These are phyloP conservation scores for Fratercula arctica DNA, from an alignment of 2,797 vertebrate genomes.

Conservation along the genomic window DNA sequence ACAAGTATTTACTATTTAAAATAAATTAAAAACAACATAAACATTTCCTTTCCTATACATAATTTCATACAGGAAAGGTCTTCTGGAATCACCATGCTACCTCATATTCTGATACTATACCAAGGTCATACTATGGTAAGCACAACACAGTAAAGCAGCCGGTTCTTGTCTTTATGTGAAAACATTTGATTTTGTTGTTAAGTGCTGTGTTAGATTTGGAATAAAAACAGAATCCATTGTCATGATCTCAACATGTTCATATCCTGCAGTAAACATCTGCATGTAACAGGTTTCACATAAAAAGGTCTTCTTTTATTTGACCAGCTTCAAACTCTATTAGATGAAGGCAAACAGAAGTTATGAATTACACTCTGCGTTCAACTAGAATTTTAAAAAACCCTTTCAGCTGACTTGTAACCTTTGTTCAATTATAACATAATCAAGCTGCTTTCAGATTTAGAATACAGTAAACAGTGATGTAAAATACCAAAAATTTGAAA, in stretches of 20 bases:
- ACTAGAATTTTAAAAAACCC: not conserved
- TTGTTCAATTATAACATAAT: not conserved
- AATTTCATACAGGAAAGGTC: not conserved
- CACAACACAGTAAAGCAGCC: not conserved
- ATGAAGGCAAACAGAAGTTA: not conserved
- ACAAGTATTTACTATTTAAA: not conserved
- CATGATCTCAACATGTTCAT: not conserved
- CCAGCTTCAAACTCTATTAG: not conserved
- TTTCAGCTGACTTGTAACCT: not conserved
- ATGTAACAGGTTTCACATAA: not conserved
- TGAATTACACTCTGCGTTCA: not conserved
- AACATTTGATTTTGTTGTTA: not conserved
- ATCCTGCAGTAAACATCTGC: not conserved
- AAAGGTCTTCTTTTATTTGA: not conserved
- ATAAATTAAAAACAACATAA: not conserved
- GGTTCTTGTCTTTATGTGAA: not conserved
- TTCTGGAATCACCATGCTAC: not conserved
- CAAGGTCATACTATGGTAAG: not conserved
- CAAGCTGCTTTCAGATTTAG: not conserved
- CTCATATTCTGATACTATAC: not conserved
- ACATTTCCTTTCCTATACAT: not conserved
- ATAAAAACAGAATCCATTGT: not conserved
- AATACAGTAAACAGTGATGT: not conserved
- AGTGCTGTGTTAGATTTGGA: not conserved
- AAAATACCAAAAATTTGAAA: not conserved